Percentiles rank a stretch among this genome's conserved stretches.
These are phyloP conservation scores for Creontiades dilutus DNA, from an alignment of 2,888 invertebrate genomes.

Conservation along the genomic window DNA sequence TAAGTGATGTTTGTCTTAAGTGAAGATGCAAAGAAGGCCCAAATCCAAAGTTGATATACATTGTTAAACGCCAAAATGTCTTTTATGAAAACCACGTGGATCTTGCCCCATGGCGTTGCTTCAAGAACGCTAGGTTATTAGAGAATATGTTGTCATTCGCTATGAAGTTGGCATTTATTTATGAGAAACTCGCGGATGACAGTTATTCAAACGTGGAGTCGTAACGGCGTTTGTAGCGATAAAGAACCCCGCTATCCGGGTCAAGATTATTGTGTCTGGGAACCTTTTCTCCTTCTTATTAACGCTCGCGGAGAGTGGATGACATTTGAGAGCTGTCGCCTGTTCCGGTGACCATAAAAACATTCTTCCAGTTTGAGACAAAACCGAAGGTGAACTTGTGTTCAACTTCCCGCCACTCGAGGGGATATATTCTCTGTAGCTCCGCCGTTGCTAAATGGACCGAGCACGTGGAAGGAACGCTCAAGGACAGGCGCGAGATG, in stretches of 20 bases:
- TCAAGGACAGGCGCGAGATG: neutral
- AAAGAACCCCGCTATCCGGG: conserved; percentile 19
- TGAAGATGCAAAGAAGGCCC: too few relatives aligned
- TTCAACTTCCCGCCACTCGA: neutral
- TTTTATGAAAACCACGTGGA: too few relatives aligned
- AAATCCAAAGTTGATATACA: too few relatives aligned
- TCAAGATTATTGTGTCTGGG: conserved; percentile 36
- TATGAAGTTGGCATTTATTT: neutral
- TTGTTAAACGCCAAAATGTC: too few relatives aligned
- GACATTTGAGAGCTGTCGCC: conserved; percentile 22
- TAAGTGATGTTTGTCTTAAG: too few relatives aligned
- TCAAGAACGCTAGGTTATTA: too few relatives aligned
- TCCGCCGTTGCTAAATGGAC: neutral
- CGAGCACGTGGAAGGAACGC: conserved; percentile 4
- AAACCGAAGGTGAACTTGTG: conserved; percentile 30
- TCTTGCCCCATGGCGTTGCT: too few relatives aligned
- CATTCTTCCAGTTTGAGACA: conserved; percentile 12
- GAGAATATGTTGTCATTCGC: neutral
- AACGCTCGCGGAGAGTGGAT: neutral
- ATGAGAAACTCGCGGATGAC: neutral
- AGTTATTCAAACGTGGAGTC: conserved; percentile 20
- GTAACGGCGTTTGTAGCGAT: conserved; percentile 12
- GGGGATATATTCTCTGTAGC: neutral
- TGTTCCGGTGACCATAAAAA: conserved; percentile 25
- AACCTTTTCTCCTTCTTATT: conserved; percentile 21